Conservation (phyloP, 2,888 invertebrate species). For the Sturmia bella region DNA sequence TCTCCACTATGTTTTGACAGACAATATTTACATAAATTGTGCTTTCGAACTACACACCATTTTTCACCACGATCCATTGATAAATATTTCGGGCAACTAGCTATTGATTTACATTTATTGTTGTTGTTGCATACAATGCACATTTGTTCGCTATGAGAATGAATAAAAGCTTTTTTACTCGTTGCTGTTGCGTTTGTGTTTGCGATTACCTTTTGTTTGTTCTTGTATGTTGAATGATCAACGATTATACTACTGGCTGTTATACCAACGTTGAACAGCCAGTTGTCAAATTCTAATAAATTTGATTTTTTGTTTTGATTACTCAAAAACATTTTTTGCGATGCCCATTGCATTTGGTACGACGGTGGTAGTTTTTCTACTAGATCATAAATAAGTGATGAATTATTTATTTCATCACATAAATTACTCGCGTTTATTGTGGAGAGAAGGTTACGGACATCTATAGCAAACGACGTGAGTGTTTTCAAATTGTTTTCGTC, state of each 20-base stretch:
- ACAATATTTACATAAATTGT: constrained; percentile 26
- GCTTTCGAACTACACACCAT: constrained; percentile 12
- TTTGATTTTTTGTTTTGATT: constrained; percentile 6
- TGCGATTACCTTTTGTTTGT: too few species aligned
- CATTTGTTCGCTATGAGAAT: constrained; percentile 5
- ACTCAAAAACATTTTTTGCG: neutral
- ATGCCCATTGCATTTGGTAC: neutral
- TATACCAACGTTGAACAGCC: too few species aligned
- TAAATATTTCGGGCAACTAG: constrained; percentile 13
- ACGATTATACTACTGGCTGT: neutral
- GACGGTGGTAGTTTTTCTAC: neutral
- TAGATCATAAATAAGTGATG: neutral
- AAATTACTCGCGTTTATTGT: neutral
- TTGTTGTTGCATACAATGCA: constrained; percentile 21
- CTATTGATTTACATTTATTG: constrained; percentile 13
- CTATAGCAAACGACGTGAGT: too few species aligned
- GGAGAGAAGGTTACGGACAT: neutral
- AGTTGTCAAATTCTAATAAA: too few species aligned
- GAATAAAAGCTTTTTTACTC: constrained; percentile 6
- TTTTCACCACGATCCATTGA: constrained; percentile 18
- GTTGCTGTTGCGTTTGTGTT: neutral
- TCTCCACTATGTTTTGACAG: constrained; percentile 18
- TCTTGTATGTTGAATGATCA: neutral
- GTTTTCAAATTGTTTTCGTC: too few species aligned
- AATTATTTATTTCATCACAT: constrained; percentile 4